Conservation (phyloP, 1,140 invertebrate genomes). For the Macrobrachium nipponense region DNA sequence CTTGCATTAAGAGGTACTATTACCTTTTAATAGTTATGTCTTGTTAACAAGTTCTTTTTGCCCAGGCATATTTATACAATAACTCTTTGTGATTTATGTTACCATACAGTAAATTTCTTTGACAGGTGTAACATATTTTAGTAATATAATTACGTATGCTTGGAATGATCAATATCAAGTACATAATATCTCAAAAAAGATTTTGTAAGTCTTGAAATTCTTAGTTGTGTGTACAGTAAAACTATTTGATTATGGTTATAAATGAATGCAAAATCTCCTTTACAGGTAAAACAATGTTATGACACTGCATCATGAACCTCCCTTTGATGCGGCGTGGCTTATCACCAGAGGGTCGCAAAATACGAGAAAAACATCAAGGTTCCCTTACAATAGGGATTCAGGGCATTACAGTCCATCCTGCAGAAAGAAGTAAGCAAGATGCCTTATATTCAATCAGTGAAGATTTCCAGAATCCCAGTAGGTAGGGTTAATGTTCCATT, state of each 20-base stretch:
- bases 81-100: too few species aligned
- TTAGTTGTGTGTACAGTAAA: neutral
- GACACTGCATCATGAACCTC: conserved; percentile 43
- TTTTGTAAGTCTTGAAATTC: neutral
- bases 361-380: conserved; percentile 55
- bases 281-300: conserved; percentile 13
- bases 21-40: too few species aligned
- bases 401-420: conserved; percentile 41
- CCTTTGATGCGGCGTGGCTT: conserved; percentile 56
- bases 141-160: too few species aligned
- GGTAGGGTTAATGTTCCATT: neutral
- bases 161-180: too few species aligned
- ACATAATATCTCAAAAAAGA: neutral
- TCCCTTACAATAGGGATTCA: conserved; percentile 52
- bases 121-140: too few species aligned
- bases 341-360: conserved; percentile 57
- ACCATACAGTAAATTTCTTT: too few species aligned
- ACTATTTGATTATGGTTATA: neutral
- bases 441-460: neutral
- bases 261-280: neutral
- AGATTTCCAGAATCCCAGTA: neutral
- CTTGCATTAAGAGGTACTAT: too few species aligned
- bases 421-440: conserved; percentile 28
- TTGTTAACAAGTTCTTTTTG: too few species aligned
- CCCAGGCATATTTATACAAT: too few species aligned